A percentile compares a stretch with the other conserved stretches of the same genome.
Conservation (phyloP, 2,113 vertebrate species). For the Rhadina sibilatrix region DNA sequence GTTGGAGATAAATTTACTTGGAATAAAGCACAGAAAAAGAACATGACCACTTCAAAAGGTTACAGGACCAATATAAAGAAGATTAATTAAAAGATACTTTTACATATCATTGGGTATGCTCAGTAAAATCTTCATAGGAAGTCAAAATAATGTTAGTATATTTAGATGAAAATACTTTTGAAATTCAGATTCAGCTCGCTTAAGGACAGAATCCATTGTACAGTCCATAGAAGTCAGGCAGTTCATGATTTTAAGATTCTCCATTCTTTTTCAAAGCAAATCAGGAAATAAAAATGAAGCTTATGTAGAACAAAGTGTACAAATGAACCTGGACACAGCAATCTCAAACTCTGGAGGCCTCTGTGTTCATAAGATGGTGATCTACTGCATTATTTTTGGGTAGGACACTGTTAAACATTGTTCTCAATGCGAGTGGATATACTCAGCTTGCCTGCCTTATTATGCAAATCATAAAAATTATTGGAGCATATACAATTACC, state of each 20-base stretch:
- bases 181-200: not conserved
- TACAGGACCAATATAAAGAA: not conserved
- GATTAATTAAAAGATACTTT: not conserved
- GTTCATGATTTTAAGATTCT: not conserved
- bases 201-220: not conserved
- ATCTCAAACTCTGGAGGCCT: not conserved
- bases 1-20: not conserved
- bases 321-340: not conserved
- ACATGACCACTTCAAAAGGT: not conserved
- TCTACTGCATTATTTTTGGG: not conserved
- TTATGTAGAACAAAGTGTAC: not conserved
- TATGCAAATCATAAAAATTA: slow-evolving; percentile 29
- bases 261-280: not conserved
- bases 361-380: not conserved
- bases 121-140: not conserved
- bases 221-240: not conserved
- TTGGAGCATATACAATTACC: not conserved
- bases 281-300: not conserved
- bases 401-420: not conserved
- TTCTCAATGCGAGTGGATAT: not conserved
- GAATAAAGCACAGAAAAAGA: not conserved
- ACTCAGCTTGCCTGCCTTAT: not conserved
- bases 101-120: not conserved
- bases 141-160: not conserved
- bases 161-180: not conserved